Base-by-base conservation (phyloP, 2,113 vertebrate genomes). In the Enhydra lutris region DNA sequence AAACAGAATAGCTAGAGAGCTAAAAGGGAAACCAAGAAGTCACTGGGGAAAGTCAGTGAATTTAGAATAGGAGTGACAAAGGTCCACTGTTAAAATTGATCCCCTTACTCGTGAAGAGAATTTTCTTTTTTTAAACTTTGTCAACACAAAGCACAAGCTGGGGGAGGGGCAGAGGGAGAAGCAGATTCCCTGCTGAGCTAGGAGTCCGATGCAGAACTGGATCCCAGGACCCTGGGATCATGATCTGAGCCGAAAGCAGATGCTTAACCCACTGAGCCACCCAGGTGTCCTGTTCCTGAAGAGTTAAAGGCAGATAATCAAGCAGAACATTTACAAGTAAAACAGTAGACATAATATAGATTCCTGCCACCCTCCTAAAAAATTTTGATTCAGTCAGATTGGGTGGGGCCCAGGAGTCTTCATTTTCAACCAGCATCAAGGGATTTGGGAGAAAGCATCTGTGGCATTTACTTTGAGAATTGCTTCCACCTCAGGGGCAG, bases 341-440 rank as follows among this genome's bases (percentile, higher is more conserved):
- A 96, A 79, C 39, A 21, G 7, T 42, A 34, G 57, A 63, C 50
- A 13, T 81, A 67, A 91, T 91, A 74, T 67, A 71, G 63, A 93
- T 91, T 97, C n/a, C 52, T 47, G 36, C n/a, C 15, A 65, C 47
- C 47, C 17, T 10, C 29, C 15, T 3, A 0, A 17, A 7, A 57
- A 71, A 50, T 73, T 96, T 85, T 82, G 89, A 91, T 91, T 97
- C 81, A 78, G 26, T 52, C 6, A 2, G 31, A 67, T 59, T 69
- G 55, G 45, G 26, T 83, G 92, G 89, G 71, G 89, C 29, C 71
- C 13, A 8, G 82, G 71, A 59, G 34, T 96, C 82, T 94, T 81
- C 47, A 83, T 88, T 97, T 95, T 59, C 71, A 89, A 63, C 9
- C 20, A 78, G 69, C 42, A 95, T n/a, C 71, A 96, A 65, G 83